Base-by-base conservation (phyloP, 2,113 vertebrate genomes). In the Tor tambroides region DNA sequence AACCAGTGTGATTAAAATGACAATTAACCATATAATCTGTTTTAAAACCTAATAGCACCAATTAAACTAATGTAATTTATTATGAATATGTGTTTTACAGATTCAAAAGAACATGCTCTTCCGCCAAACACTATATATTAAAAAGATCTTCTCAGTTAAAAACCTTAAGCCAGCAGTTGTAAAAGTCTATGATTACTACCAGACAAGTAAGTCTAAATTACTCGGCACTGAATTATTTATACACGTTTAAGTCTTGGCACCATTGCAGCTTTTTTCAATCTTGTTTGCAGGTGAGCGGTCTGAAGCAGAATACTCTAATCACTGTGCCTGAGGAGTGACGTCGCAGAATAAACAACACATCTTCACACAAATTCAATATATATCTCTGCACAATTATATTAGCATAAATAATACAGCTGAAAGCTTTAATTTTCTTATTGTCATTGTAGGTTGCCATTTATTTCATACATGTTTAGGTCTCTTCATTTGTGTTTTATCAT, bases 131-230 rank as follows among this genome's bases (percentile, higher is more conserved):
- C 86, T 97, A 91, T 86, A 28, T 8, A 91, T 96, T 74, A 86
- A 94, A 86, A 92, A 91, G 88, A 91, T 94, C 67, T 59, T 94
- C n/a, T 83, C 81, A 1, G 94, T 97, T 49, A 41, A 90, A 32
- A 94, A 93, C 90, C 93, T 97, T 86, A 95, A 96, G 86, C 95
- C 96, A 49, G 96, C 96, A 0, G 91, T 92, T 71, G 90, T 97
- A 85, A 92, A 93, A 90, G 91, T 94, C 88, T 96, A 96, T 0
- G 96, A 97, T 92, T 97, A 97, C 91, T 97, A 98, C n/a, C 95
- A 97, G 89, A 94, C 95, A 90, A 95, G 96, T 97, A 93, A 95
- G 89, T 41, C 7, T 38, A 43, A 23, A 51, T 88, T 28, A 54
- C 32, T 81, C 1, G 43, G 19, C 71, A 3, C 35, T 11, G 23